Base-by-base conservation (phyloP, 2,113 vertebrate species). In the Scomber japonicus region DNA sequence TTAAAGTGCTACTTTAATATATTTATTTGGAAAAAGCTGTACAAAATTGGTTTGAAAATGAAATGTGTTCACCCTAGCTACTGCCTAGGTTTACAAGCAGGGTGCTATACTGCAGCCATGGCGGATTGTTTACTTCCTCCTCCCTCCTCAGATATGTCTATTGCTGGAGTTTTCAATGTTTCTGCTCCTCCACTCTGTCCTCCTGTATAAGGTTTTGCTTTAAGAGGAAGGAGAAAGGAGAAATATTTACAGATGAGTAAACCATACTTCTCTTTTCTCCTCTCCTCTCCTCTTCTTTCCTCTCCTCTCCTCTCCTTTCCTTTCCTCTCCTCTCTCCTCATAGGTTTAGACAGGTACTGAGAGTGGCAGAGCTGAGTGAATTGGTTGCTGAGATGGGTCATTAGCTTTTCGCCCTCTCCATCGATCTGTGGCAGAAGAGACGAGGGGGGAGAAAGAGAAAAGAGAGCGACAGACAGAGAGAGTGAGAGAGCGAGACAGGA, bases 381-480 rank as follows among this genome's bases (percentile, higher is more conserved):
- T 94, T 94, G 93, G 88, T 92, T 91, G 91, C 89, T 87, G 91
- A 92, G 90, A 93, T 87, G 91, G 91, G 91, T 94, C 93, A 94
- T 94, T 94, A 93, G 91, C 90, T 94, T 91, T 89, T 91, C 51
- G 81, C 92, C 92, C 92, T 85, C 49, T 16, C 84, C 86, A 94
- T 94, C 90, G 93, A 94, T 94, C 91, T 76, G 83, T 85, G 71
- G 66, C 76, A 65, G 87, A 76, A 31, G 82, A 89, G 85, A 85
- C 12, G 40, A 35, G 64, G 73, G 65, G 14, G 48, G 15, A 21
- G 31, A 50, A 12, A 67, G 59, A 63, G 71, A 76, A 27, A 60
- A 53, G 60, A 55, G 80, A 71, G 72, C 27, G 78, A 77, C 51
- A 75, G 66, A 87, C 19, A 19, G 35, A 67, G 82, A 59, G 19